These are phyloP conservation scores for Apostichopus japonicus DNA, from an alignment of 35 echinoderm and acorn worm genomes.

Conservation along the genomic window DNA sequence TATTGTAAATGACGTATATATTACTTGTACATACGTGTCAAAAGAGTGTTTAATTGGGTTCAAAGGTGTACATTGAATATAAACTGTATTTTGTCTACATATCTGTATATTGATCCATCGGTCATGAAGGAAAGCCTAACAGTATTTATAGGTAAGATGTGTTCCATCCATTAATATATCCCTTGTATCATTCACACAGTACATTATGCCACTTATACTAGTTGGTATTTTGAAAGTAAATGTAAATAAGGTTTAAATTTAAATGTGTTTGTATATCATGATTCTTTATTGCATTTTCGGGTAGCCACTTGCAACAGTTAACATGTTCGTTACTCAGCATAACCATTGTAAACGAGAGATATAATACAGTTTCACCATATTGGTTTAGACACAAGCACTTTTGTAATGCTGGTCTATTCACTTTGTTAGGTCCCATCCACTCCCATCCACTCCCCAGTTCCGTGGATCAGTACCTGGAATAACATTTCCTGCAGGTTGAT, in stretches of 20 bases:
- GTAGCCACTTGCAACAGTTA: neutral
- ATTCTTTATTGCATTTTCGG: neutral
- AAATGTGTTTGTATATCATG: conserved; percentile 40
- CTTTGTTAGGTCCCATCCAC: too few relatives aligned
- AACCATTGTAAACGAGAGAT: neutral
- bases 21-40: neutral
- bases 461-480: too few relatives aligned
- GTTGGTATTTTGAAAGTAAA: neutral
- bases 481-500: too few relatives aligned
- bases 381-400: neutral
- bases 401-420: too few relatives aligned
- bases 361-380: neutral
- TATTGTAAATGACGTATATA: conserved; percentile 1
- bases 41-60: neutral
- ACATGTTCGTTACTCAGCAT: neutral
- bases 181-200: neutral
- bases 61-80: neutral
- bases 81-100: neutral
- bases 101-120: neutral
- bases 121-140: neutral
- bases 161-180: conserved; percentile 46
- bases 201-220: neutral
- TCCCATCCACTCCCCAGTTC: too few relatives aligned
- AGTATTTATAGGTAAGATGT: conserved; percentile 34
- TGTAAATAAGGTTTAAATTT: conserved; percentile 27